These are phyloP conservation scores for Nycticryphes semicollaris DNA, from an alignment of 2,113 vertebrate species.

Conservation along the genomic window DNA sequence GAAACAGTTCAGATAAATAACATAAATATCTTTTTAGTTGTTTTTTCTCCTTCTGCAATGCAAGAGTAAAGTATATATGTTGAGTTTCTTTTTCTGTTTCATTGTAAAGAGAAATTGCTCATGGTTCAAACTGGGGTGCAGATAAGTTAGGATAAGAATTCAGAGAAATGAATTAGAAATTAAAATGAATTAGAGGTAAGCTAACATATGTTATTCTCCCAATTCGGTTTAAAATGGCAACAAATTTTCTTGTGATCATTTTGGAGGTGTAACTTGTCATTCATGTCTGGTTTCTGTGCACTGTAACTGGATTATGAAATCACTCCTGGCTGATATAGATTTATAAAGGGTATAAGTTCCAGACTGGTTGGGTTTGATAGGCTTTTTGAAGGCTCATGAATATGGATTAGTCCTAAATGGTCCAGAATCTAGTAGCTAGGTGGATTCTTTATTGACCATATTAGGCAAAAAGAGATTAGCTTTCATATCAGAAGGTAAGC, in stretches of 20 bases:
- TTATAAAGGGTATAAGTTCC: not conserved
- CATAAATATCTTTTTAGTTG: not conserved
- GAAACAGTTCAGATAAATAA: not conserved
- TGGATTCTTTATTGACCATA: not conserved
- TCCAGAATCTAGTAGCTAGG: not conserved
- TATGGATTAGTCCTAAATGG: not conserved
- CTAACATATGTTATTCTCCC: not conserved
- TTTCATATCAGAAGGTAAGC: not conserved
- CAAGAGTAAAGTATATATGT: not conserved
- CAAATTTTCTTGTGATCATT: not conserved
- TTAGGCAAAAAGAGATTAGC: not conserved
- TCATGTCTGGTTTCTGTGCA: not conserved
- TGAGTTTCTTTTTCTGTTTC: not conserved
- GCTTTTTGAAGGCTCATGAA: not conserved
- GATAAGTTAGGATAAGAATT: not conserved
- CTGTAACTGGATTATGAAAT: not conserved
- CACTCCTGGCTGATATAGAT: not conserved
- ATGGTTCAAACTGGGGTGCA: not conserved
- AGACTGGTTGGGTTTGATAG: not conserved
- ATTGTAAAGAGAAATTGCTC: not conserved
- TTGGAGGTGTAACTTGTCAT: not conserved
- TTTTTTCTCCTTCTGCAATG: not conserved
- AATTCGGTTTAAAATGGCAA: not conserved
- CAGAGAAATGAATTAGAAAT: not conserved
- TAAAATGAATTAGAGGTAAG: conserved; percentile 9